These are phyloP conservation scores for Nyleta sp. DNA, from an alignment of 2,888 invertebrate species.

Conservation along the genomic window DNA sequence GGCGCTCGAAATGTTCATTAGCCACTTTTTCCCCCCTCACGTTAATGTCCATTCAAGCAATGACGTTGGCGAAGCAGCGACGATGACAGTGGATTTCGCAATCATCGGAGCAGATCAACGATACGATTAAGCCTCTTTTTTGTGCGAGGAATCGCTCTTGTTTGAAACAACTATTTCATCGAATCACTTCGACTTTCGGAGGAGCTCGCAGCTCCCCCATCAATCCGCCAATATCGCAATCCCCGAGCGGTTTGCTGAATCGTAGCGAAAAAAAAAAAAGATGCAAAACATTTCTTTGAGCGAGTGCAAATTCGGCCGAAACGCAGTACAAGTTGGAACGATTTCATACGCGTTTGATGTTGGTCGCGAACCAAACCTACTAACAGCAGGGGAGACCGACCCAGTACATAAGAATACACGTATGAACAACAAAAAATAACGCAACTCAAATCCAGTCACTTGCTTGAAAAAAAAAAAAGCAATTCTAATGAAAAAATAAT, in stretches of 20 bases:
- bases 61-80: not conserved
- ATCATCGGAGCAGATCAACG: too few relatives aligned
- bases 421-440: too few relatives aligned
- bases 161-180: too few relatives aligned
- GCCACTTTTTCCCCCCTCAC: not conserved
- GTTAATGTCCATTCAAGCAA: not conserved
- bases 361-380: slow-evolving; percentile 77
- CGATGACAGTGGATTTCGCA: not conserved
- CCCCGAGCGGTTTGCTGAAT: not conserved
- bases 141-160: too few relatives aligned
- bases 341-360: slow-evolving; percentile 79
- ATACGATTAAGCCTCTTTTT: too few relatives aligned
- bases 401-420: too few relatives aligned
- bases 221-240: not conserved
- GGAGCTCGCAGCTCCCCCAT: not conserved
- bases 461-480: too few relatives aligned
- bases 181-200: not conserved
- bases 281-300: slow-evolving; percentile 39
- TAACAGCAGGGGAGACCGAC: slow-evolving; percentile 74
- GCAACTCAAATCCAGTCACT: too few relatives aligned
- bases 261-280: slow-evolving; percentile 18
- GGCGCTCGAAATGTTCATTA: not conserved
- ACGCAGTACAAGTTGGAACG: slow-evolving; percentile 66
- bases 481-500: too few relatives aligned
- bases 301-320: slow-evolving; percentile 9